Evolutionary conservation across 2,113 vertebrate genomes (phyloP).

Genomic region (mouse (Mus musculus)): GRCm39 chr9:61604501-61605000

Average conservation of each 20-base stretch:
- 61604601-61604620: not conserved
- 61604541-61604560: not conserved
- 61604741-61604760: not conserved
- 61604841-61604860: slow-evolving; percentile 70
- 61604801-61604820: slow-evolving; percentile 34
- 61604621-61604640: not conserved
- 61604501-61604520: no score
- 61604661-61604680: not conserved
- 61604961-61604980: slow-evolving; percentile 50
- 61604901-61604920: slow-evolving; percentile 66
- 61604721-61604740: slow-evolving; percentile 15
- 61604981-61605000: slow-evolving; percentile 64
- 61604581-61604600: no score
- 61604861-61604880: slow-evolving; percentile 64
- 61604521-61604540: not conserved
- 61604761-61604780: not conserved
- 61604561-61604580: not conserved
- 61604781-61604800: slow-evolving; percentile 10
- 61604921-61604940: slow-evolving; percentile 63
- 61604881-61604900: slow-evolving; percentile 62
- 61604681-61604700: not conserved
- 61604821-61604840: slow-evolving; percentile 67
- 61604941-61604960: slow-evolving; percentile 57
- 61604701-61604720: not conserved
- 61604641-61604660: not conserved